These are phyloP conservation scores for Hippocampus barbouri DNA, from an alignment of 2,113 vertebrate species.

Conservation along the genomic window DNA sequence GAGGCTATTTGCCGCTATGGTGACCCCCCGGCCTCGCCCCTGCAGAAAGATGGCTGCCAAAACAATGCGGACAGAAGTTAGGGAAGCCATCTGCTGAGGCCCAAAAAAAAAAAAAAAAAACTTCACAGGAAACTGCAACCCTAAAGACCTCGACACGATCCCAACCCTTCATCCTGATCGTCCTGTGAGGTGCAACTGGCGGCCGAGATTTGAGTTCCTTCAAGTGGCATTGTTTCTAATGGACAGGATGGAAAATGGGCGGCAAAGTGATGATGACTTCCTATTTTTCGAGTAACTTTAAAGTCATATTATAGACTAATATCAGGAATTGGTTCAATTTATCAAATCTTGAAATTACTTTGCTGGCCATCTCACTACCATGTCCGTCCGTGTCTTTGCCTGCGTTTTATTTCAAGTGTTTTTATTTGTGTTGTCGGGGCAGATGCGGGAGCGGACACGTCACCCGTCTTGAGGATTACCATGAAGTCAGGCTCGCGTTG, in stretches of 20 bases:
- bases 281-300: background rate
- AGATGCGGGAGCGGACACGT: background rate
- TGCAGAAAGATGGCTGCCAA: constrained; percentile 49
- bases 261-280: constrained; percentile 10
- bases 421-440: background rate
- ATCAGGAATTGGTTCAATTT: too few relatives aligned
- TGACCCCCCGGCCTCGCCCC: constrained; percentile 51
- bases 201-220: constrained; percentile 21
- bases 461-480: background rate
- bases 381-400: background rate
- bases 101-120: constrained; percentile 60
- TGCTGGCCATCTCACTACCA: background rate
- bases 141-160: constrained; percentile 48
- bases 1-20: constrained; percentile 52
- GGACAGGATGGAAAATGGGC: background rate
- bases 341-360: background rate
- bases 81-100: constrained; percentile 71
- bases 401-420: background rate
- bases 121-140: constrained; percentile 53
- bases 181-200: constrained; percentile 46
- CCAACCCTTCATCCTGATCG: constrained; percentile 27
- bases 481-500: background rate
- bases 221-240: background rate
- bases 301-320: too few relatives aligned
- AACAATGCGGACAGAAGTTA: constrained; percentile 52